Base-by-base conservation (phyloP, 2,888 invertebrate genomes). In the Euzetes globulus region DNA sequence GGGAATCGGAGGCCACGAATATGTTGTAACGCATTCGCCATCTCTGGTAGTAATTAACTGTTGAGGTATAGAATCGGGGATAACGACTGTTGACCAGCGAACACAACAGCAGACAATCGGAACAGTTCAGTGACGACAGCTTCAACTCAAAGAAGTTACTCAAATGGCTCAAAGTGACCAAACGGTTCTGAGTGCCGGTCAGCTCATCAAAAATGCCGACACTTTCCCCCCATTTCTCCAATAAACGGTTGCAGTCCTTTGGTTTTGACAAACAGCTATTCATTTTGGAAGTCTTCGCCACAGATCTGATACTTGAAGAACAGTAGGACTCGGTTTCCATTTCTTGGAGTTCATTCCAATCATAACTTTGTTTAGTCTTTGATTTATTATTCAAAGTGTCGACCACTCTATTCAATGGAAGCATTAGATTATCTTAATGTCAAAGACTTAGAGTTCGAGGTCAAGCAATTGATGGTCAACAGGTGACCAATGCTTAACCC, bases 141-240 rank as follows among this genome's bases (percentile, higher is more conserved):
- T 68, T 45, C 33, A 68, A n/a, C 33, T 37, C 45, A 37, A 68
- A 68, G 19, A 37, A 68, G 41, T 68, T 68, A 19, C 19, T 17
- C 11, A 68, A 13, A 19, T 68, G 41, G 22, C 22, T 68, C 45
- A 68, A 68, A 19, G 5, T 1, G n/a, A 68, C 13, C 19, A 68
- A 19, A 22, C 68, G 68, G 15, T 45, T 68, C 41, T 68, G 68
- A 68, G 45, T 9, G 37, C 68, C 68, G n/a, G 60, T 29, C 13
- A 3, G 1, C 13, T 41, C 41, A 45, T 68, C 63, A 63, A 29
- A 68, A 5, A 68, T 22, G 41, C 68, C 68, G 45, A 68, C 68
- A 68, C 68, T 68, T 68, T 68, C 41, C 22, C 68, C 68, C 68
- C 68, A 68, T 68, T 68, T 68, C 45, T 68, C 68, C 33, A 60